These are phyloP conservation scores for Clepsis dumicolana DNA, from an alignment of 2,888 invertebrate genomes.

Conservation along the genomic window DNA sequence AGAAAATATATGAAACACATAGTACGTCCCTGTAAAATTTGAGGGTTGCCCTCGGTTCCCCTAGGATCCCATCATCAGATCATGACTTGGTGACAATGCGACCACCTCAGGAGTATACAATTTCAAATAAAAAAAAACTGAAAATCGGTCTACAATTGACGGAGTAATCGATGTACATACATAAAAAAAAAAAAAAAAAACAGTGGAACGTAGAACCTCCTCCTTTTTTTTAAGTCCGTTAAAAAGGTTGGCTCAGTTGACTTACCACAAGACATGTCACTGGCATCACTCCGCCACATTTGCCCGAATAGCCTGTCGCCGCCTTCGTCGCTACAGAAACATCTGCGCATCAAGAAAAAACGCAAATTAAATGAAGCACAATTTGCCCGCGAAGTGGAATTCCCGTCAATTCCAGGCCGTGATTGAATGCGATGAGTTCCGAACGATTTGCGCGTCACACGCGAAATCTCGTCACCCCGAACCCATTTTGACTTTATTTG, in stretches of 20 bases:
- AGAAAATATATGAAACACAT: too few relatives aligned
- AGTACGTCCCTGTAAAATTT: too few relatives aligned
- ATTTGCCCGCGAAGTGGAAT: constrained; percentile 40
- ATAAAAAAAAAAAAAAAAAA: too few relatives aligned
- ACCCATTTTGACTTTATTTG: constrained; percentile 31
- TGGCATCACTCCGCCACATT: constrained; percentile 85
- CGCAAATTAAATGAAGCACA: constrained; percentile 42
- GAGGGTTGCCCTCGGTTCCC: too few relatives aligned
- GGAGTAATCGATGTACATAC: too few relatives aligned
- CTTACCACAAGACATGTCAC: constrained; percentile 89
- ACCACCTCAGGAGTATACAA: too few relatives aligned
- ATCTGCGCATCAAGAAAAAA: constrained; percentile 73
- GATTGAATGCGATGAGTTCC: constrained; percentile 37
- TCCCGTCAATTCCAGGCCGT: constrained; percentile 22
- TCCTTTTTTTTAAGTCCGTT: not conserved
- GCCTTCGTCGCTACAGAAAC: constrained; percentile 87
- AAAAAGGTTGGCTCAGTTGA: constrained; percentile 23
- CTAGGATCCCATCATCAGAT: too few relatives aligned
- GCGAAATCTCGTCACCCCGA: constrained; percentile 13
- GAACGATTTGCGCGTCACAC: constrained; percentile 29
- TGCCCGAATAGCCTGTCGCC: constrained; percentile 89
- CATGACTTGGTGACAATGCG: too few relatives aligned
- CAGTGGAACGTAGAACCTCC: too few relatives aligned
- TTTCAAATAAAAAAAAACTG: too few relatives aligned
- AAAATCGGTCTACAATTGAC: too few relatives aligned